Evolutionary conservation across 2,888 invertebrate species (phyloP).

Genomic region (Tachina grossa): DNA sequence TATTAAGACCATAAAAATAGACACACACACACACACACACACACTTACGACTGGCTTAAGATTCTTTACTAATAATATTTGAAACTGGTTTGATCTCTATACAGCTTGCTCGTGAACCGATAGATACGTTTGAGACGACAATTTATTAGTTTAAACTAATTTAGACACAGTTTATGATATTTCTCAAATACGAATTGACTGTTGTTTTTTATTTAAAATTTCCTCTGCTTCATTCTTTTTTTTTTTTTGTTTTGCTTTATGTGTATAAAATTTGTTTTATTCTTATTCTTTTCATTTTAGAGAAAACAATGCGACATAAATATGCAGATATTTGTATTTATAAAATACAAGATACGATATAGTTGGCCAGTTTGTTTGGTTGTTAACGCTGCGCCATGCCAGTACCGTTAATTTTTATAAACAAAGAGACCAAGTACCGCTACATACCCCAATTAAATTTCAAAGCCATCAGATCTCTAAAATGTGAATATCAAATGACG

Average conservation of each 20-base stretch:
- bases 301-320: conserved; percentile 52
- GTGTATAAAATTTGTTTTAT: conserved; percentile 1
- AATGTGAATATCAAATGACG: conserved; percentile 7
- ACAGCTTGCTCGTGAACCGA: neutral
- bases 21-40: neutral
- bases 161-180: conserved; percentile 50
- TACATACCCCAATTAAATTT: conserved; percentile 78
- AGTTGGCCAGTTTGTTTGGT: conserved; percentile 56
- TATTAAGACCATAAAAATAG: conserved; percentile 28
- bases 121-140: conserved; percentile 25
- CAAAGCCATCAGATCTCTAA: conserved; percentile 24
- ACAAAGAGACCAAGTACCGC: conserved; percentile 77
- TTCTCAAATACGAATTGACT: conserved; percentile 15
- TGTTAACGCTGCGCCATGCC: conserved; percentile 73
- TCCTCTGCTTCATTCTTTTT: neutral
- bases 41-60: neutral
- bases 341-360: neutral
- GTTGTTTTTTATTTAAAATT: conserved; percentile 17
- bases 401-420: conserved; percentile 78
- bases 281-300: conserved; percentile 18
- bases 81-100: conserved; percentile 38
- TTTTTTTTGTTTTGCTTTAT: neutral
- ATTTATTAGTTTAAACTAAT: conserved; percentile 57
- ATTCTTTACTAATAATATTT: conserved; percentile 6
- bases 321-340: conserved; percentile 49